Percentiles rank a stretch among this genome's conserved stretches.
Conservation (phyloP, 2,888 invertebrate species). For the Hydropsyche betteni region DNA sequence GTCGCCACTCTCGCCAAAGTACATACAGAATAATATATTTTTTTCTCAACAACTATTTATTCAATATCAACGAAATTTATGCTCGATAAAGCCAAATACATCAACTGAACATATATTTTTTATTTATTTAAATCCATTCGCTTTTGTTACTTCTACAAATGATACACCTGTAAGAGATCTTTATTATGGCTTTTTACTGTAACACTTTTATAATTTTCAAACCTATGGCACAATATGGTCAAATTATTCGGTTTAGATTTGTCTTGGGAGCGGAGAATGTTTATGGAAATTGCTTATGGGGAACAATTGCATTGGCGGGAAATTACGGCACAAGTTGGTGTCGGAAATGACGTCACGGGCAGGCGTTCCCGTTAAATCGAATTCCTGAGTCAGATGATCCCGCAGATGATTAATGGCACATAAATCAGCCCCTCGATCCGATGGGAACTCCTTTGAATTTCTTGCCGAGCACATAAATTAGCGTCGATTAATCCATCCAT, state of each 20-base stretch:
- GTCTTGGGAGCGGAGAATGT: no score
- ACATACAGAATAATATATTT: no score
- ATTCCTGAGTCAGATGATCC: constrained; percentile 48
- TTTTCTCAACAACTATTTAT: no score
- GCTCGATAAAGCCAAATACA: no score
- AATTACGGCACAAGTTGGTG: neutral
- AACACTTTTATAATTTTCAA: neutral
- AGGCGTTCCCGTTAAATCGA: constrained; percentile 43
- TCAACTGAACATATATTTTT: no score
- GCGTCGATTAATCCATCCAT: constrained; percentile 2
- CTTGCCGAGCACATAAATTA: constrained; percentile 32
- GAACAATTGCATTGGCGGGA: constrained; percentile 20
- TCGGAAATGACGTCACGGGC: constrained; percentile 2
- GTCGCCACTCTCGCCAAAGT: no score
- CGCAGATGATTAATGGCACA: constrained; percentile 38
- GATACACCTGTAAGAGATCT: no score
- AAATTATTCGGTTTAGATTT: neutral
- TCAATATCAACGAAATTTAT: no score
- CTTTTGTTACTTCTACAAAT: no score
- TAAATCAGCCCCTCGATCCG: constrained; percentile 32
- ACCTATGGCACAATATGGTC: neutral
- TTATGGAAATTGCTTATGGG: no score
- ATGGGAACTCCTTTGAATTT: constrained; percentile 37
- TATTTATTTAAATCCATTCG: no score
- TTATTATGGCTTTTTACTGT: no score